Evolutionary conservation across 64 coral and sea anemone genomes (phyloP).

Genomic region (Porites lutea): DNA sequence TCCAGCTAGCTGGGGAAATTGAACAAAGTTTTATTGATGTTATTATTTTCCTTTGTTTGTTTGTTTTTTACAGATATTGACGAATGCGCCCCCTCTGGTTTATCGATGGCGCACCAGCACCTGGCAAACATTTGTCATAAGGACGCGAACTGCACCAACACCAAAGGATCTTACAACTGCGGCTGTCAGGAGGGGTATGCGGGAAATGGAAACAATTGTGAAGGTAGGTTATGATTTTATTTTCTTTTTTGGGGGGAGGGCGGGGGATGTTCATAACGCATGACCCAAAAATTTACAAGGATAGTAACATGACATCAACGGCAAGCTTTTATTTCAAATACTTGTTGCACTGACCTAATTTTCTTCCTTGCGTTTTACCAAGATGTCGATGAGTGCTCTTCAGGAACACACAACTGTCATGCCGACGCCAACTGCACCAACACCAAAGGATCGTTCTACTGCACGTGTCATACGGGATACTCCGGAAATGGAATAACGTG

Average conservation of each 20-base stretch:
- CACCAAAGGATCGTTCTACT: too few species aligned
- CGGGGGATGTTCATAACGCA: too few species aligned
- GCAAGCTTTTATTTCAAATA: constrained; percentile 26
- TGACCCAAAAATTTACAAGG: too few species aligned
- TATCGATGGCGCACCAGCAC: too few species aligned
- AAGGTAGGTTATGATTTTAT: not conserved
- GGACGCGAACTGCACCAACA: constrained; percentile 77
- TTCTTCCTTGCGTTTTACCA: too few species aligned
- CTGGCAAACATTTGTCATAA: constrained; percentile 17
- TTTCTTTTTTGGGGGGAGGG: too few species aligned
- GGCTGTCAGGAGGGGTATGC: constrained; percentile 52
- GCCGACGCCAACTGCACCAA: constrained; percentile 49
- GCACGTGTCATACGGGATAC: constrained; percentile 33
- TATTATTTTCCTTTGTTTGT: too few species aligned
- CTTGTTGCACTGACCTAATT: not conserved
- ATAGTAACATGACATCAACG: not conserved
- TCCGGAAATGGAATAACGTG: constrained; percentile 53
- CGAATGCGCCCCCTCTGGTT: too few species aligned
- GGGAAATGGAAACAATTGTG: constrained; percentile 49
- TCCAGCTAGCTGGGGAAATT: too few species aligned
- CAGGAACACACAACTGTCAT: constrained; percentile 46
- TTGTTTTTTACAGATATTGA: too few species aligned
- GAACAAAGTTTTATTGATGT: too few species aligned
- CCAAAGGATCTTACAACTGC: constrained; percentile 60
- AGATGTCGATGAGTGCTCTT: constrained; percentile 75